Evolutionary conservation across 2,113 vertebrate genomes (phyloP), one percentile per base, ranked within the genome.

Genomic region (Thermophis baileyi): DNA sequence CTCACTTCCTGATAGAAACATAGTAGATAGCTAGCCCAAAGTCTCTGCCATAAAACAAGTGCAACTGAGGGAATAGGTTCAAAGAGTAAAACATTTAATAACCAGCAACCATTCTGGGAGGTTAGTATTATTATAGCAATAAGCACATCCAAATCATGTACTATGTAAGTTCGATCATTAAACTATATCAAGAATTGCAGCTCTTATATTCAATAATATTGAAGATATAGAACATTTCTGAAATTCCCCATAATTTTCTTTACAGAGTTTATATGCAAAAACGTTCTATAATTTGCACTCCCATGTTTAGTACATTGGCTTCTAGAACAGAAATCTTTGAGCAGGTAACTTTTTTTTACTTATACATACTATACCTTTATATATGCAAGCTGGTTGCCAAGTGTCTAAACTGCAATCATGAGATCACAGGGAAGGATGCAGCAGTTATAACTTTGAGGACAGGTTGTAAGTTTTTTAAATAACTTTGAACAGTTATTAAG

Each of bases 1-100:
- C 25, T 7, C 30, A 49, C 16, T n/a, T 74, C 24, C 7, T 16
- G 22, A 50, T 44, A 53, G 18, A 0, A 11, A 11, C n/a, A 1
- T 27, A 85, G 3, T 12, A 11, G 55, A 22, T 44, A 16, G 51
- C 46, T 3, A 30, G 12, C 0, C 54, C 4, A 46, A 35, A 92
- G 44, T 46, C 11, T 50, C 11, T 63, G 54, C 20, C 10, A 49
- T 35, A 91, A 60, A 87, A 63, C 35, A 91, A 69, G 63, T 85
- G n/a, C 3, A 87, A 85, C 18, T 35, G 4, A 87, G 16, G 81
- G 27, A n/a, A 24, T 63, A 60, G 11, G 55, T 87, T 87, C 30
- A 87, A 87, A 91, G 85, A 44, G 46, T 47, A 88, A 92, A 51
- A 49, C 46, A n/a, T 92, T 63, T 88, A 22, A 92, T 88, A 92